A percentile compares a stretch with the other conserved stretches of the same genome.
Conservation (phyloP, 2,797 vertebrate species). For the Thaleichthys pacificus region DNA sequence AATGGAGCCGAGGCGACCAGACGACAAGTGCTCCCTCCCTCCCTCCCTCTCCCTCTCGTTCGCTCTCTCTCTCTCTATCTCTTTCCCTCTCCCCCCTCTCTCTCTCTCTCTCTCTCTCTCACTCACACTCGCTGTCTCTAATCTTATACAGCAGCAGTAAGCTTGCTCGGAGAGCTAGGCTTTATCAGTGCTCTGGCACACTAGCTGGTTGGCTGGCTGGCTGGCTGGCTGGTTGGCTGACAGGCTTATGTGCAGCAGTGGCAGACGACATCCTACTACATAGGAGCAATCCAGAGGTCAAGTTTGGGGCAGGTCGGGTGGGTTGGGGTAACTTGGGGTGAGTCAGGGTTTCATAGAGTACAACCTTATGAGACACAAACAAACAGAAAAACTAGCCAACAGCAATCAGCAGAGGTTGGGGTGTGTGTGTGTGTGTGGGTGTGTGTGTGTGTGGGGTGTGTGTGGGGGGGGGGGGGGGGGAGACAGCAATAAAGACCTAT, state of each 20-base stretch:
- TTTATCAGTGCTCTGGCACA: too few relatives aligned
- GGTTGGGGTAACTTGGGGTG: too few relatives aligned
- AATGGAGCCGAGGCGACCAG: neutral
- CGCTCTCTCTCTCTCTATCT: neutral
- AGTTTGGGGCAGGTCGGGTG: neutral
- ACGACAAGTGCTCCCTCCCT: slow-evolving; percentile 22
- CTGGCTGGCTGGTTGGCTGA: too few relatives aligned
- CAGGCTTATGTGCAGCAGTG: neutral
- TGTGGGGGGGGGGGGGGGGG: too few relatives aligned
- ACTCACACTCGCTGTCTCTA: slow-evolving; percentile 21
- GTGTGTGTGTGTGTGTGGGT: too few relatives aligned
- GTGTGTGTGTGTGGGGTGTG: too few relatives aligned
- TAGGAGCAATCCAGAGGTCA: neutral
- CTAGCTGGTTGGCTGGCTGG: too few relatives aligned
- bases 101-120: slow-evolving; percentile 18
- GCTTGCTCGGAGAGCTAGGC: too few relatives aligned
- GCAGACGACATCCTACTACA: neutral
- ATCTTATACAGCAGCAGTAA: too few relatives aligned
- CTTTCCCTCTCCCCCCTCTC: neutral
- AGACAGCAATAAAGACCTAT: neutral
- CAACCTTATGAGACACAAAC: neutral
- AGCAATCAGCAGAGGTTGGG: too few relatives aligned
- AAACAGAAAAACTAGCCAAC: neutral
- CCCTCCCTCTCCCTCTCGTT: slow-evolving; percentile 20
- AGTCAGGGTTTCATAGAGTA: neutral